Conservation (phyloP, 2,797 vertebrate genomes). For the Chiroxiphia lanceolata region DNA sequence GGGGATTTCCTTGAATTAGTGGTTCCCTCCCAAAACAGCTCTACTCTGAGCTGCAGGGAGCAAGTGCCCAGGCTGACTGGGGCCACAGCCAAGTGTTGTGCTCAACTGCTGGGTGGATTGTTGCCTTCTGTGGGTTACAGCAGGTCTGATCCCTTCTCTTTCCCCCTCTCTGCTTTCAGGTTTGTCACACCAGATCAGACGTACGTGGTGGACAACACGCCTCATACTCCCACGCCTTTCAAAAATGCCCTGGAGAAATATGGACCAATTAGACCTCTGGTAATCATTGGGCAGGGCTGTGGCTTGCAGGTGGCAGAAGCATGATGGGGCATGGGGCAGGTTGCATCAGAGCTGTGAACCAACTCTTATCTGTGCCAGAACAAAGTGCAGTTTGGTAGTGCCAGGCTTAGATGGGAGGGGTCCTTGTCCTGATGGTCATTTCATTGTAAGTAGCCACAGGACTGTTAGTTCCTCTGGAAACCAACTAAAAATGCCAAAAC, state of each 20-base stretch:
- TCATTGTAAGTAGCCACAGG: neutral
- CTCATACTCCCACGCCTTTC: slow-evolving; percentile 93
- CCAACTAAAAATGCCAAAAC: neutral
- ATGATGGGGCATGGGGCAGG: rapidly evolving
- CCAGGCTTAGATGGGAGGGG: neutral
- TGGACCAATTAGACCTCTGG: slow-evolving; percentile 88
- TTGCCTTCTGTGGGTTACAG: neutral
- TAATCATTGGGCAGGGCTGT: slow-evolving; percentile 57
- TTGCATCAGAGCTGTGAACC: neutral
- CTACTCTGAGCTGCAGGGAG: neutral
- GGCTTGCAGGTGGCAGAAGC: neutral
- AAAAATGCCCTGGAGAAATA: slow-evolving; percentile 98
- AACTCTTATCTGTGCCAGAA: neutral
- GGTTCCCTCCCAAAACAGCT: neutral
- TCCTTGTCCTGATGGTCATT: neutral
- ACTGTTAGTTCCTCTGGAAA: neutral
- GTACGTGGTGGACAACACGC: slow-evolving; percentile 85
- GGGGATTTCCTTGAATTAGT: neutral
- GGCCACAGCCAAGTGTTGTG: neutral
- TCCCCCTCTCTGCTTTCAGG: slow-evolving; percentile 65
- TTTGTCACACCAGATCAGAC: slow-evolving; percentile 96
- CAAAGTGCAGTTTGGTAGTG: neutral
- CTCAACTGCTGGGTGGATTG: neutral
- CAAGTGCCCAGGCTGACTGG: neutral
- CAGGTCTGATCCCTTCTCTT: neutral